phyloP scores from a whole-genome alignment of 92 coral and sea anemone species.

The Blastomussa wellsi region DNA sequence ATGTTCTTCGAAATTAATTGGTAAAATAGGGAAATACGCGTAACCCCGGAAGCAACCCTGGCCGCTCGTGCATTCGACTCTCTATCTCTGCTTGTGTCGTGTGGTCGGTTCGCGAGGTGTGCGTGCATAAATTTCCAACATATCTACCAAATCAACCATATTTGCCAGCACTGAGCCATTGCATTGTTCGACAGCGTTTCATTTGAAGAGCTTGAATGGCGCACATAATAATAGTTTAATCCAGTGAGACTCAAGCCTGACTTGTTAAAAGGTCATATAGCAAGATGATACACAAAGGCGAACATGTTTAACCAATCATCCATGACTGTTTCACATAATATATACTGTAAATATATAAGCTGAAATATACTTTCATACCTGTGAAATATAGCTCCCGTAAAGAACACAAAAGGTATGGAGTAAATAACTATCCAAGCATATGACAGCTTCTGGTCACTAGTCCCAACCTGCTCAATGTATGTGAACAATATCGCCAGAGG shows the following conservation, averaged over 20 bases:
- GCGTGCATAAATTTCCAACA: not conserved
- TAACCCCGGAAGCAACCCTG: not conserved
- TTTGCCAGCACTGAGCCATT: too few relatives aligned
- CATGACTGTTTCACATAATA: not conserved
- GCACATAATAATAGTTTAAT: too few relatives aligned
- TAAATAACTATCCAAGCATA: slow-evolving; percentile 42
- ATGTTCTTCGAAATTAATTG: not conserved
- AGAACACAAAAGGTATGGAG: slow-evolving; percentile 81
- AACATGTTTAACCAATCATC: not conserved
- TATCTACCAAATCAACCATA: not conserved
- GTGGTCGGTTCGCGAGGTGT: not conserved
- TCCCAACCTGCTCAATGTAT: slow-evolving; percentile 81
- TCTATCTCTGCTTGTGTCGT: not conserved
- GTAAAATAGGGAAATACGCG: not conserved
- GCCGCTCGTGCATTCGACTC: not conserved
- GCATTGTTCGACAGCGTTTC: too few relatives aligned
- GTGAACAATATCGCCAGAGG: slow-evolving; percentile 86
- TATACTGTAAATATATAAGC: not conserved
- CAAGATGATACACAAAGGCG: not conserved
- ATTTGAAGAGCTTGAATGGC: too few relatives aligned
- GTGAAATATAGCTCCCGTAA: slow-evolving; percentile 87
- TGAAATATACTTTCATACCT: slow-evolving; percentile 54
- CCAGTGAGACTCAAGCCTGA: not conserved
- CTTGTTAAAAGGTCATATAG: not conserved
- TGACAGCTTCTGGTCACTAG: slow-evolving; percentile 39